Percentiles rank a stretch among this genome's conserved stretches.
Evolutionary conservation across 2,113 vertebrate species (phyloP).

Genomic region (Rhabdomys dilectus): DNA sequence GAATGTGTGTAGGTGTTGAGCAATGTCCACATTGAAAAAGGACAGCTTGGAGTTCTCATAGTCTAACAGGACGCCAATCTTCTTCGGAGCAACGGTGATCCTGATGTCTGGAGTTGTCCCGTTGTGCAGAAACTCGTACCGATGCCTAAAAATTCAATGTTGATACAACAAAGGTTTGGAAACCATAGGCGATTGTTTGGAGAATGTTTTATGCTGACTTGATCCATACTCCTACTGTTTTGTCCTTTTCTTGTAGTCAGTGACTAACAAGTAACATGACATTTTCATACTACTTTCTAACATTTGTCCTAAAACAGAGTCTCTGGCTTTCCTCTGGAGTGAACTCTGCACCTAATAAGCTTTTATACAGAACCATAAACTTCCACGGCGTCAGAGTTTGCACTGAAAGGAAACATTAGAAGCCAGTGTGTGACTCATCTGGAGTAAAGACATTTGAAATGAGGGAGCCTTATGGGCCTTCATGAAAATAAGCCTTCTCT

Average conservation of each 20-base stretch:
- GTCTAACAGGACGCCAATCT: constrained; percentile 93
- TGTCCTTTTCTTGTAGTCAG: constrained; percentile 41
- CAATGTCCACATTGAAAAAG: constrained; percentile 93
- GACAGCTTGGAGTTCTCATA: constrained; percentile 90
- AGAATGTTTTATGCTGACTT: constrained; percentile 5
- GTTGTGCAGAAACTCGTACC: constrained; percentile 94
- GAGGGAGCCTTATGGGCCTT: neutral
- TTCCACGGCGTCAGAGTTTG: neutral
- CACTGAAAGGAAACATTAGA: neutral
- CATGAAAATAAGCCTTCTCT: neutral
- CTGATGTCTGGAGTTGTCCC: constrained; percentile 90
- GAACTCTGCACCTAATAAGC: neutral
- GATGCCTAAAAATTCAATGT: constrained; percentile 88
- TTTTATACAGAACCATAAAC: neutral
- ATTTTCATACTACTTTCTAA: constrained; percentile 15
- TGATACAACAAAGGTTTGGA: constrained; percentile 40
- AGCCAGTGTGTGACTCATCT: neutral
- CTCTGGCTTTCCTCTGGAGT: constrained; percentile 35
- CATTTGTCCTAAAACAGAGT: neutral
- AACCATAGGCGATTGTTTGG: neutral
- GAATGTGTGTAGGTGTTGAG: constrained; percentile 95
- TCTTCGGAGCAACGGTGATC: constrained; percentile 84
- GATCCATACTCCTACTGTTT: neutral
- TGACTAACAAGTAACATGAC: constrained; percentile 29
- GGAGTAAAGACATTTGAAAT: neutral